Base-by-base conservation (phyloP, 2,888 invertebrate genomes). In the Philonicus albiceps region DNA sequence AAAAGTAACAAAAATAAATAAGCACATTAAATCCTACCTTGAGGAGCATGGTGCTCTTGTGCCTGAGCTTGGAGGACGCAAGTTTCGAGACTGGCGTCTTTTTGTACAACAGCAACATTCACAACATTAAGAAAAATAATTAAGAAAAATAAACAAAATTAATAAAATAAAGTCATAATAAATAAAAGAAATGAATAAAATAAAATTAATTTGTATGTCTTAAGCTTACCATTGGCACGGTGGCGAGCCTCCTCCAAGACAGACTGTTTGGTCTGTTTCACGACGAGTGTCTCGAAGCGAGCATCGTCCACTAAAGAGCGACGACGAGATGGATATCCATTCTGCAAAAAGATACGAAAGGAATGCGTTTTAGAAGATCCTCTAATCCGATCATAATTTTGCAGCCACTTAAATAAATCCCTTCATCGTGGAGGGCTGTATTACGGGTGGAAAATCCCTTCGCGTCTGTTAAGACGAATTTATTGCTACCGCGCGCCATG, bases 271-370 rank as follows among this genome's bases (percentile, higher is more conserved):
- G 96, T 97, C 94, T 98, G 98, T 93, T 97, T 97, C 91, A 98
- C 98, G 90, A 98, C 97, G 91, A 97, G 94, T 88, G 97, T 98
- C 93, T 99, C 99, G 93, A 99, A 99, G 90, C 98, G 96, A 89
- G 99, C 99, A 93, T 99, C 99, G 91, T 98, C 99, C 86, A 99
- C 99, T 88, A 99, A 95, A 89, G 98, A 98, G 91, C 98, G 96
- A 90, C 98, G 96, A 91, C 98, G 95, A 88, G 98, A 97, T 90
- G 98, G 97, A 92, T 98, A 98, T 88, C 98, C 99, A 94, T 99
- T 98, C 98, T 99, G 94, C 64, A 95, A 95, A 11, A 73, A 92
- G 64, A 92, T 87, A 89, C n/a, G n/a, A 49, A 88, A 89, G 89
- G 88, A 89, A 85, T 27, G 73, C 37, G 73, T 84, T 73, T 81